Evolutionary conservation across 2,888 invertebrate genomes (phyloP).

Genomic region (Deroplatys truncata): DNA sequence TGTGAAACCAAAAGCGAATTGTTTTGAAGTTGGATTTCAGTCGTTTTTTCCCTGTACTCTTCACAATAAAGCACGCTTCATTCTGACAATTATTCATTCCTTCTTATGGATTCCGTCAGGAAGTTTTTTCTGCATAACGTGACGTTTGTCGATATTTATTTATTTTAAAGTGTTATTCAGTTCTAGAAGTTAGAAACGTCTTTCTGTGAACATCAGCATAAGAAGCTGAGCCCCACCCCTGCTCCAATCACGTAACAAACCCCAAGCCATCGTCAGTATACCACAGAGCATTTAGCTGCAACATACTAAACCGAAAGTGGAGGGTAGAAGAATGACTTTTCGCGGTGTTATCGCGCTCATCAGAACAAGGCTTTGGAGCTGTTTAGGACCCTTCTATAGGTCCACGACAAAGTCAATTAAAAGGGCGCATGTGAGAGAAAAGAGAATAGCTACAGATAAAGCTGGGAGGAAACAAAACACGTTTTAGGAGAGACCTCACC

Average conservation of each 20-base stretch:
- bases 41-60: too few relatives aligned
- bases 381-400: not conserved
- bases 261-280: not conserved
- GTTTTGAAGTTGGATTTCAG: too few relatives aligned
- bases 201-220: too few relatives aligned
- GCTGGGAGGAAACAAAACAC: not conserved
- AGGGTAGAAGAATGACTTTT: not conserved
- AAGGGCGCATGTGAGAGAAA: not conserved
- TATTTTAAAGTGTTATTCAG: too few relatives aligned
- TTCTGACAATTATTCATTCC: too few relatives aligned
- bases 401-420: not conserved
- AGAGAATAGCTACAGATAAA: not conserved
- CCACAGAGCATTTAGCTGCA: not conserved
- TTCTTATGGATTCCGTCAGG: too few relatives aligned
- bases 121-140: too few relatives aligned
- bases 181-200: too few relatives aligned
- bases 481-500: not conserved
- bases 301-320: not conserved
- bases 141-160: too few relatives aligned
- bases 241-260: not conserved
- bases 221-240: too few relatives aligned
- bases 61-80: too few relatives aligned
- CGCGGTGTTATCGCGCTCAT: not conserved
- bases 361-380: constrained; percentile 8
- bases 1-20: too few relatives aligned